These are phyloP conservation scores for Drosophila ficusphila DNA, from an alignment of 1,140 invertebrate genomes.

Conservation along the genomic window DNA sequence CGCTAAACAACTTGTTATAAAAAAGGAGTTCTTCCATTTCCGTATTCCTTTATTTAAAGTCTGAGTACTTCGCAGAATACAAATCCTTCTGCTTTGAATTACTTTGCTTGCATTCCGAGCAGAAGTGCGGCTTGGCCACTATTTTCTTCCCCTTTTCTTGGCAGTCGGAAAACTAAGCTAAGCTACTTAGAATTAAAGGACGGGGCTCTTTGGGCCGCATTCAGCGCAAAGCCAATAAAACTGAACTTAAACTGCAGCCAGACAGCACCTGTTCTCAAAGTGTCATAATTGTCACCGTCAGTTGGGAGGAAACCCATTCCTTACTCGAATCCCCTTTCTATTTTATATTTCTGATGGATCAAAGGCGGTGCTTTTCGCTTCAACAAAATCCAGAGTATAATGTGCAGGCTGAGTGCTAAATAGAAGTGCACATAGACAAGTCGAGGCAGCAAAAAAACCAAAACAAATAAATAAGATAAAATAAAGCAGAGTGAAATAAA, in stretches of 20 bases:
- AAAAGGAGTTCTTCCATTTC: too few species aligned
- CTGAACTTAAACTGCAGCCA: slow-evolving; percentile 52
- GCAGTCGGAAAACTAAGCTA: slow-evolving; percentile 34
- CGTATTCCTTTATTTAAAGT: not conserved
- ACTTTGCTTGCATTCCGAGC: not conserved
- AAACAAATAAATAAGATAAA: slow-evolving; percentile 51
- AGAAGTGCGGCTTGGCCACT: not conserved
- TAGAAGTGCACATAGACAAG: not conserved
- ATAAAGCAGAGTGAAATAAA: slow-evolving; percentile 30
- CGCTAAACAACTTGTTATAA: not conserved
- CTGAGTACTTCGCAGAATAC: too few species aligned
- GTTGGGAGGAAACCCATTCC: slow-evolving; percentile 1
- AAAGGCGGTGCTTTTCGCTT: slow-evolving; percentile 45
- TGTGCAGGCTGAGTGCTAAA: slow-evolving; percentile 2
- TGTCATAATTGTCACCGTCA: slow-evolving; percentile 65
- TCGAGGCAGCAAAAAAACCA: slow-evolving; percentile 9
- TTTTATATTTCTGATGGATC: slow-evolving; percentile 18
- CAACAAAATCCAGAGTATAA: slow-evolving; percentile 12
- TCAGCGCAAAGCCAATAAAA: slow-evolving; percentile 59
- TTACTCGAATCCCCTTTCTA: not conserved
- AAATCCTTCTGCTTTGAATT: not conserved
- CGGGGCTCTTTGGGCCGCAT: slow-evolving; percentile 57
- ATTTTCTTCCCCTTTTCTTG: not conserved
- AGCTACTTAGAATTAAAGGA: slow-evolving; percentile 71
- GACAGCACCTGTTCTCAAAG: slow-evolving; percentile 29